Base-by-base conservation (phyloP, 2,113 vertebrate species). In the Struthio camelus region DNA sequence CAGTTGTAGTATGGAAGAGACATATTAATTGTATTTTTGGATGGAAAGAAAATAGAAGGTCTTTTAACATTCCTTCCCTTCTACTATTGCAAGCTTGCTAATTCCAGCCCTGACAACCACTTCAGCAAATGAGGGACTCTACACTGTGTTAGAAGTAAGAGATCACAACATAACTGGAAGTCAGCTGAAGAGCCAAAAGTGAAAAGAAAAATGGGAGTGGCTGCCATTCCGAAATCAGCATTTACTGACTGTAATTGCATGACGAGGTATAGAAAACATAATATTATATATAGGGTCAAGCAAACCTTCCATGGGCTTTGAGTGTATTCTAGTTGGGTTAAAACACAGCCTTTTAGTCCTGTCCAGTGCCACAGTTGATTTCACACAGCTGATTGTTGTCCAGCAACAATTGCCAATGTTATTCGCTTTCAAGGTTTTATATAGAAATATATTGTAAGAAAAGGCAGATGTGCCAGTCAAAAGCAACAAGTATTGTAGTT, bases 61-160 rank as follows among this genome's bases (percentile, higher is more conserved):
- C 44, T 80, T 70, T 3, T 40, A 75, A 48, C 30, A 83, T 58
- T 54, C 10, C 28, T 40, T 87, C 61, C 34, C 10, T 56, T 32
- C 34, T 58, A 4, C 32, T 0, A 2, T 50, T 44, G 14, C 5
- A 23, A 0, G 1, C 0, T 0, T 53, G 19, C 20, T 81, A 67
- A 71, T 87, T 81, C 36, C 54, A 50, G 34, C 2, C 28, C 4
- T 36, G 44, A 51, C 34, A 81, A 14, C 20, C 61, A 14, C 30
- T 0, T 5, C 10, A 10, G 11, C 0, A 1, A 38, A 42, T 1
- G 2, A 88, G 14, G 12, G 32, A 20, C 18, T 87, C 23, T 80
- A 42, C 30, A 3, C 11, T n/a, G 58, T 5, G 2, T 15, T 73
- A 28, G 20, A 38, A 23, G 18, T n/a, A 18, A 56, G 34, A 73